Evolutionary conservation across 2,113 vertebrate species (phyloP).

Genomic region (Himantopus leucocephalus): DNA sequence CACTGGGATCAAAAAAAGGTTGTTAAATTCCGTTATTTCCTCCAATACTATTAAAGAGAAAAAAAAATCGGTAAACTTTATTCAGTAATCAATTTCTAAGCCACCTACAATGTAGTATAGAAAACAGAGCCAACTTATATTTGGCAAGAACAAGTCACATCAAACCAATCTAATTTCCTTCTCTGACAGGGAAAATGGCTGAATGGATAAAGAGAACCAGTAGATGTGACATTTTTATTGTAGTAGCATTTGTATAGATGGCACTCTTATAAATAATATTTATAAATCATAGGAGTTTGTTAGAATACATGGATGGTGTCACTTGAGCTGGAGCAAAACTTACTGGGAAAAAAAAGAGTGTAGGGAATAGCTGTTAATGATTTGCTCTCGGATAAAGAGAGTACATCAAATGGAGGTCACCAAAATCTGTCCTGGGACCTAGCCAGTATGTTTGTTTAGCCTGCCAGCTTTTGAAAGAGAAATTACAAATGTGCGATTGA

Average conservation of each 20-base stretch:
- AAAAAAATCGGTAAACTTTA: background rate
- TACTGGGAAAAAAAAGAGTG: background rate
- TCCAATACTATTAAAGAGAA: background rate
- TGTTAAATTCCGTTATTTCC: background rate
- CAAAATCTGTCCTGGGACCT: background rate
- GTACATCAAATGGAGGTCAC: background rate
- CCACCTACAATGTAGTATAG: background rate
- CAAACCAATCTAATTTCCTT: background rate
- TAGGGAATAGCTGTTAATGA: background rate
- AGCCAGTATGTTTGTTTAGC: background rate
- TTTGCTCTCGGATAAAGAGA: background rate
- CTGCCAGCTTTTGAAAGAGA: background rate
- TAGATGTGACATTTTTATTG: background rate
- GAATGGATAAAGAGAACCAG: background rate
- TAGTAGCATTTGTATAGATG: background rate
- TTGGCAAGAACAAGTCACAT: slow-evolving; percentile 19
- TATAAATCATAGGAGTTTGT: background rate
- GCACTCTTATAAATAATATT: background rate
- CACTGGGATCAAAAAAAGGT: background rate
- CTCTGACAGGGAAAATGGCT: background rate
- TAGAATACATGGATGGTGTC: background rate
- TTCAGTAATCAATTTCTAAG: background rate
- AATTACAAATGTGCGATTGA: background rate
- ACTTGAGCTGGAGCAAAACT: background rate
- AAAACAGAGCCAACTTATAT: background rate